These are phyloP conservation scores for Lota lota DNA, from an alignment of 2,113 vertebrate species.

Conservation along the genomic window DNA sequence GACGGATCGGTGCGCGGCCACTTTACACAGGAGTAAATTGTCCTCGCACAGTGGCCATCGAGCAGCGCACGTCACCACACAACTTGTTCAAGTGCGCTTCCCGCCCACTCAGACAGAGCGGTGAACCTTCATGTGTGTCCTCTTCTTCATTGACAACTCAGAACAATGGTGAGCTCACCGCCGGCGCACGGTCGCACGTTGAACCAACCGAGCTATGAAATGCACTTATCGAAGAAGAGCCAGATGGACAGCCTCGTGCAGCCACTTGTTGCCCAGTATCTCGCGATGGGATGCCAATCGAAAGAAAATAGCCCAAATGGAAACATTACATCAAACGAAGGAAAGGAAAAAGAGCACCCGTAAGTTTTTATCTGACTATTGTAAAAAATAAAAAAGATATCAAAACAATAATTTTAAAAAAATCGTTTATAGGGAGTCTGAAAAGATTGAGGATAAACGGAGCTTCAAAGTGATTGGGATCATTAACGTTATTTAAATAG, in stretches of 20 bases:
- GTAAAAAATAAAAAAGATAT: too few species aligned
- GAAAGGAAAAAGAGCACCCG: conserved; percentile 62
- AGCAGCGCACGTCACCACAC: conserved; percentile 6
- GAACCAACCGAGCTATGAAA: conserved; percentile 55
- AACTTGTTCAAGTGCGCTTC: conserved; percentile 8
- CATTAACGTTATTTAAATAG: too few species aligned
- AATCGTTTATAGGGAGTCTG: too few species aligned
- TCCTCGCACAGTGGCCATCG: too few species aligned
- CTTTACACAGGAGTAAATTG: not conserved
- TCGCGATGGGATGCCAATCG: conserved; percentile 71
- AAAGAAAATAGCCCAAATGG: conserved; percentile 61
- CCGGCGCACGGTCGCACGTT: conserved; percentile 40
- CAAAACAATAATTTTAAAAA: not conserved
- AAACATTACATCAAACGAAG: conserved; percentile 45
- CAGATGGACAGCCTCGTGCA: conserved; percentile 76
- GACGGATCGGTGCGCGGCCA: too few species aligned
- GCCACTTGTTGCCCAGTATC: conserved; percentile 75
- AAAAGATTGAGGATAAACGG: too few species aligned
- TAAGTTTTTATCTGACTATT: conserved; percentile 48
- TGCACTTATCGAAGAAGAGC: conserved; percentile 62
- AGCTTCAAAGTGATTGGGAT: too few species aligned
- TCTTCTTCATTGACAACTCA: conserved; percentile 59
- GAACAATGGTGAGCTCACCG: conserved; percentile 57
- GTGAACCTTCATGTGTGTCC: not conserved
- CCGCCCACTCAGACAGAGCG: conserved; percentile 59